Conservation (phyloP, 1,140 invertebrate species). For the Brachionus rubens region DNA sequence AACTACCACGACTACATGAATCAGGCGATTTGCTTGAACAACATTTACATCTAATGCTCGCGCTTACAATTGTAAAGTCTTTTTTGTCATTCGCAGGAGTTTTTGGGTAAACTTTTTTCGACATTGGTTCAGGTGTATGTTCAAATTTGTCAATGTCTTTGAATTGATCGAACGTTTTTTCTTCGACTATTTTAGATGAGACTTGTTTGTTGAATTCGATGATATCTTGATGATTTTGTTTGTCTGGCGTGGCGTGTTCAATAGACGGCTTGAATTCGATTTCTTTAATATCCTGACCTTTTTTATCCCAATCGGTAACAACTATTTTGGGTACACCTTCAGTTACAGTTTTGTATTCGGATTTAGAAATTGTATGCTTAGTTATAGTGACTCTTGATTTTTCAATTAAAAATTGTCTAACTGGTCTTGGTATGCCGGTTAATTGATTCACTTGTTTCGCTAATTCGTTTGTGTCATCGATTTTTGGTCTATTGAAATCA, state of each 20-base stretch:
- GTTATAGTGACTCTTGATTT: slow-evolving; percentile 25
- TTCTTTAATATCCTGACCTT: background rate
- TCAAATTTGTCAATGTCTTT: slow-evolving; percentile 15
- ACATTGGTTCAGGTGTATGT: background rate
- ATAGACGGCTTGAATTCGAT: background rate
- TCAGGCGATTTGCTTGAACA: background rate
- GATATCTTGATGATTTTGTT: background rate
- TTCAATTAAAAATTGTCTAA: background rate
- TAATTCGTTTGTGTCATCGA: background rate
- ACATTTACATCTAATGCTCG: slow-evolving; percentile 10
- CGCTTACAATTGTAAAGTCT: background rate
- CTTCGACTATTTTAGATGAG: slow-evolving; percentile 18
- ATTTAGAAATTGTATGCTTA: slow-evolving; percentile 11
- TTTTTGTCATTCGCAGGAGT: background rate
- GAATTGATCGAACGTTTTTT: slow-evolving; percentile 10
- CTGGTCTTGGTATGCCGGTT: background rate
- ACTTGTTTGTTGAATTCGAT: slow-evolving; percentile 2
- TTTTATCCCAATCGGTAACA: slow-evolving; percentile 17
- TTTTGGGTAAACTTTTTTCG: background rate
- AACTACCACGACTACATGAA: slow-evolving; percentile 18
- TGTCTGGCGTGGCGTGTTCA: no score
- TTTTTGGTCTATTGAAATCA: slow-evolving; percentile 2
- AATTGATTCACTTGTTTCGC: background rate
- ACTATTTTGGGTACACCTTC: background rate
- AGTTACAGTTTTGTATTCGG: background rate